Evolutionary conservation across 2,888 invertebrate species (phyloP).

Genomic region (Eupithecia insigniata): DNA sequence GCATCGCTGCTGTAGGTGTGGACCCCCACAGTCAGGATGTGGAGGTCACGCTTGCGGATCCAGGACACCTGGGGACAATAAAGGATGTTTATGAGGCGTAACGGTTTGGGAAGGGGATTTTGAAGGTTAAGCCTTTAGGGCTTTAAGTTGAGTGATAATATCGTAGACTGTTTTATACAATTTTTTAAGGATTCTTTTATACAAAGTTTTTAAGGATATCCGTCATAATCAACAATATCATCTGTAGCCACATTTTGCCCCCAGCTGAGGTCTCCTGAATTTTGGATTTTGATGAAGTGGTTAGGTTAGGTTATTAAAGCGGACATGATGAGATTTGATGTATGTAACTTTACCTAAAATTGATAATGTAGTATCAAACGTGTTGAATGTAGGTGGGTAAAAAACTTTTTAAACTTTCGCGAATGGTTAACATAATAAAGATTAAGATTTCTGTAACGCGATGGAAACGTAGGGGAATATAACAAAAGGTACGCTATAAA

Average conservation of each 20-base stretch:
- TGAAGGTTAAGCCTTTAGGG: not conserved
- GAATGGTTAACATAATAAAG: too few species aligned
- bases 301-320: too few species aligned
- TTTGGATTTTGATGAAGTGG: not conserved
- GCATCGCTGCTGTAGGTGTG: slow-evolving; percentile 88
- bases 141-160: not conserved
- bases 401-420: too few species aligned
- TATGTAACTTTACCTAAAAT: too few species aligned
- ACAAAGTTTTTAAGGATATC: not conserved
- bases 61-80: slow-evolving; percentile 89
- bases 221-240: not conserved
- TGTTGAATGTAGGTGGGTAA: too few species aligned
- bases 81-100: slow-evolving; percentile 18
- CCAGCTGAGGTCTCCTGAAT: not conserved
- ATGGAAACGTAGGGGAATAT: too few species aligned
- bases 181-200: not conserved
- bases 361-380: too few species aligned
- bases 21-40: slow-evolving; percentile 87
- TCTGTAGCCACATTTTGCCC: not conserved
- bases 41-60: slow-evolving; percentile 93
- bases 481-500: too few species aligned
- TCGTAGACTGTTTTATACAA: not conserved
- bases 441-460: too few species aligned
- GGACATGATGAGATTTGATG: too few species aligned
- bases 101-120: not conserved